Evolutionary conservation across 2,797 vertebrate species (phyloP).

Genomic region (Pseudotriccus pelzelni): DNA sequence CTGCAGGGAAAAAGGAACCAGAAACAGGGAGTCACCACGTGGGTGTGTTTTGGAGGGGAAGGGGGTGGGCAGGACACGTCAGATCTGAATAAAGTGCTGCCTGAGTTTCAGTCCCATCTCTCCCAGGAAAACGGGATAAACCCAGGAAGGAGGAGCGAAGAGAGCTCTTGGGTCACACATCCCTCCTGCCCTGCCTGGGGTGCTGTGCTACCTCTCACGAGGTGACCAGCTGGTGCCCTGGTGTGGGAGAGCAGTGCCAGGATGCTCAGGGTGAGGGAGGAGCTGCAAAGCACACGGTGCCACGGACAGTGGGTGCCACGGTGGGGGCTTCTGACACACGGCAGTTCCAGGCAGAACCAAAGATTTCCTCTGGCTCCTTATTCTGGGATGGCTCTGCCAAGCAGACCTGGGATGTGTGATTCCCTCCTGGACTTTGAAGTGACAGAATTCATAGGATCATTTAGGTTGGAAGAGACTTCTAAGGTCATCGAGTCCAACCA

Average conservation of each 20-base stretch:
- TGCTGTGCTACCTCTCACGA: fast-evolving
- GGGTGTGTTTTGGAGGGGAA: too few species aligned
- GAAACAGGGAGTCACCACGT: background rate
- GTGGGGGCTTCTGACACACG: background rate
- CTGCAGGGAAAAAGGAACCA: conserved; percentile 69
- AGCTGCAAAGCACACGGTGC: background rate
- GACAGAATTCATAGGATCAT: background rate
- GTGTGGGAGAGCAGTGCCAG: background rate
- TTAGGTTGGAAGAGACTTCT: background rate
- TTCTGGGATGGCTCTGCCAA: background rate
- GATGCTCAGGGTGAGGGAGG: background rate
- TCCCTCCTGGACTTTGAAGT: background rate
- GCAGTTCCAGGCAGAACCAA: background rate
- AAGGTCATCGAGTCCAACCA: background rate
- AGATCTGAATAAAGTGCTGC: too few species aligned
- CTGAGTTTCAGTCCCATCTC: too few species aligned
- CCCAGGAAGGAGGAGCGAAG: too few species aligned
- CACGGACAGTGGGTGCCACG: fast-evolving
- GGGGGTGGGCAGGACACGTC: too few species aligned
- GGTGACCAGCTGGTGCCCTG: background rate
- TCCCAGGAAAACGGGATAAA: too few species aligned
- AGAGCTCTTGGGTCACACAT: too few species aligned
- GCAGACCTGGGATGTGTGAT: background rate
- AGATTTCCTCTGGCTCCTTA: background rate
- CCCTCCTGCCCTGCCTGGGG: background rate